Evolutionary conservation across 2,113 vertebrate species (phyloP).

Genomic region (Pardalotus punctatus): DNA sequence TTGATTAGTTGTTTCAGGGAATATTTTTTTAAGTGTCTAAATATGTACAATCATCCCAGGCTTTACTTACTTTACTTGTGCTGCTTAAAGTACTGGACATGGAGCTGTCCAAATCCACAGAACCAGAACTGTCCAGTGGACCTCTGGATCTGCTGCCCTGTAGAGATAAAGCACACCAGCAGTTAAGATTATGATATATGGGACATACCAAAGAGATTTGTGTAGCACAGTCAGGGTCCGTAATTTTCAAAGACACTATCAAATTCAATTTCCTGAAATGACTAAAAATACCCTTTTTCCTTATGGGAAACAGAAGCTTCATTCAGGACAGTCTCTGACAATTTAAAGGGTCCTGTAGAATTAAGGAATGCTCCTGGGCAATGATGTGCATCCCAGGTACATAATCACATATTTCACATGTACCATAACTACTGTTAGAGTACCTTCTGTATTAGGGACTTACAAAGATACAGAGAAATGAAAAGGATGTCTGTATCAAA

Average conservation of each 20-base stretch:
- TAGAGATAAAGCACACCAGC: neutral
- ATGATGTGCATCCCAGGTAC: neutral
- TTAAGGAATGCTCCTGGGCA: neutral
- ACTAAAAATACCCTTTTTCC: neutral
- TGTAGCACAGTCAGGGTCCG: neutral
- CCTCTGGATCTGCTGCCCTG: slow-evolving; percentile 84
- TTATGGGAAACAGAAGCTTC: neutral
- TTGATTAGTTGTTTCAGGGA: neutral
- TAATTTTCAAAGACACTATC: neutral
- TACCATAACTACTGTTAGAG: neutral
- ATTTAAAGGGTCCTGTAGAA: neutral
- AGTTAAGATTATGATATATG: neutral
- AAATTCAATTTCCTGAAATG: neutral
- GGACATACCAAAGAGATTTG: neutral
- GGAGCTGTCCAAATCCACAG: slow-evolving; percentile 72
- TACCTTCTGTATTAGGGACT: neutral
- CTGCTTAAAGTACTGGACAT: slow-evolving; percentile 70
- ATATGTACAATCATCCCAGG: neutral
- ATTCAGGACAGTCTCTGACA: neutral
- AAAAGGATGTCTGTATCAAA: neutral
- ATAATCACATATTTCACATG: neutral
- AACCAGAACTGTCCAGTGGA: slow-evolving; percentile 74
- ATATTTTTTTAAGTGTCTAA: neutral
- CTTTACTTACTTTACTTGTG: slow-evolving; percentile 74
- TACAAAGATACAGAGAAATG: neutral